phyloP scores from a whole-genome alignment of 2,888 invertebrate species.

The Blastobasis lacticolella region DNA sequence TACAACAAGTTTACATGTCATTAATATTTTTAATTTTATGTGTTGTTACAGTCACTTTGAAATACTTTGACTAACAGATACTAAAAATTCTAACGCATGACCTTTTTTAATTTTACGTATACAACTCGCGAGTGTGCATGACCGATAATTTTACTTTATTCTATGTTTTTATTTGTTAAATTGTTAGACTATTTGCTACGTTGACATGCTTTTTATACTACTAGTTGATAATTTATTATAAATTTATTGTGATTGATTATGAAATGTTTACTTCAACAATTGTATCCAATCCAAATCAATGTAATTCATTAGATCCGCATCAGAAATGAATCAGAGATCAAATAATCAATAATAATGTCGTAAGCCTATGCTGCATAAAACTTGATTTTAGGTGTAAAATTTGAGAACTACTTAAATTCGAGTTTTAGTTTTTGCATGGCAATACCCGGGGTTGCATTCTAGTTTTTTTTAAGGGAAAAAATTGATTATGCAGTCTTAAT shows the following conservation, averaged over 20 bases:
- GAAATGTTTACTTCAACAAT: constrained; percentile 67
- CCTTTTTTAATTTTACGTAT: constrained; percentile 43
- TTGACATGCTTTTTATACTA: constrained; percentile 43
- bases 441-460: constrained; percentile 67
- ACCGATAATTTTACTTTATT: constrained; percentile 30
- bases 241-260: constrained; percentile 37
- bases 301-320: constrained; percentile 13
- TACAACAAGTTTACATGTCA: constrained; percentile 20
- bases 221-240: constrained; percentile 30
- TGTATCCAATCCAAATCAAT: constrained; percentile 23
- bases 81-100: constrained; percentile 70
- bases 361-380: constrained; percentile 58
- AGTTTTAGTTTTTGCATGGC: constrained; percentile 69
- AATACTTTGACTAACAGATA: constrained; percentile 68
- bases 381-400: constrained; percentile 59
- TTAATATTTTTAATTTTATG: constrained; percentile 24
- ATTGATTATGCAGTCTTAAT: constrained; percentile 68
- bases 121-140: constrained; percentile 70
- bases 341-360: constrained; percentile 42
- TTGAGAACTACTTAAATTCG: constrained; percentile 48
- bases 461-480: constrained; percentile 63
- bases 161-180: constrained; percentile 29
- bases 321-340: constrained; percentile 7
- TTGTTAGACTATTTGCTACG: constrained; percentile 40
- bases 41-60: constrained; percentile 37